phyloP scores from a whole-genome alignment of 64 coral and sea anemone species.

The Exaiptasia diaphana region DNA sequence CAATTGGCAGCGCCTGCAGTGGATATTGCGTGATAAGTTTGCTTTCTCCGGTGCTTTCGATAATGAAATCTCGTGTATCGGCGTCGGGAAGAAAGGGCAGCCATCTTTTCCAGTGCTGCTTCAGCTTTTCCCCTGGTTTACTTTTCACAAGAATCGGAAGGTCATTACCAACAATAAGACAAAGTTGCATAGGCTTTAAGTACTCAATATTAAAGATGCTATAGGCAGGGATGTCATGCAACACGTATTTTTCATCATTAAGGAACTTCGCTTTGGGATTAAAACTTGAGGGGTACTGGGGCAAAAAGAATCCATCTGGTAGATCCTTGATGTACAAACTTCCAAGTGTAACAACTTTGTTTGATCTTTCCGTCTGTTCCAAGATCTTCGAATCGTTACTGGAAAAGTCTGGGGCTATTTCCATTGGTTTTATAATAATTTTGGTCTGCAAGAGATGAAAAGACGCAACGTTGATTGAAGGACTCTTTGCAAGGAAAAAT shows the following conservation, averaged over 20 bases:
- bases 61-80: slow-evolving; percentile 69
- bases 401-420: too few relatives aligned
- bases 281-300: slow-evolving; percentile 75
- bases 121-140: not conserved
- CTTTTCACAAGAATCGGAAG: slow-evolving; percentile 66
- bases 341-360: slow-evolving; percentile 60
- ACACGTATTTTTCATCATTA: slow-evolving; percentile 72
- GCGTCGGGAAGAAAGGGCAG: slow-evolving; percentile 71
- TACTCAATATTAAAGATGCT: slow-evolving; percentile 34
- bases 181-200: slow-evolving; percentile 67
- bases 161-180: slow-evolving; percentile 67
- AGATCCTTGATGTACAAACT: slow-evolving; percentile 64
- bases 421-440: too few relatives aligned
- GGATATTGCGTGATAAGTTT: slow-evolving; percentile 64
- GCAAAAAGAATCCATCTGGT: slow-evolving; percentile 69
- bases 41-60: slow-evolving; percentile 68
- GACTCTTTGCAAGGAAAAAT: too few relatives aligned
- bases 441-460: too few relatives aligned
- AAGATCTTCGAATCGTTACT: too few relatives aligned
- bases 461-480: too few relatives aligned
- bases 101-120: slow-evolving; percentile 82
- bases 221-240: slow-evolving; percentile 63
- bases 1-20: slow-evolving; percentile 58
- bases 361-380: too few relatives aligned
- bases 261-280: slow-evolving; percentile 64